These are phyloP conservation scores for Trachemys scripta DNA, from an alignment of 2,113 vertebrate species.

Conservation along the genomic window DNA sequence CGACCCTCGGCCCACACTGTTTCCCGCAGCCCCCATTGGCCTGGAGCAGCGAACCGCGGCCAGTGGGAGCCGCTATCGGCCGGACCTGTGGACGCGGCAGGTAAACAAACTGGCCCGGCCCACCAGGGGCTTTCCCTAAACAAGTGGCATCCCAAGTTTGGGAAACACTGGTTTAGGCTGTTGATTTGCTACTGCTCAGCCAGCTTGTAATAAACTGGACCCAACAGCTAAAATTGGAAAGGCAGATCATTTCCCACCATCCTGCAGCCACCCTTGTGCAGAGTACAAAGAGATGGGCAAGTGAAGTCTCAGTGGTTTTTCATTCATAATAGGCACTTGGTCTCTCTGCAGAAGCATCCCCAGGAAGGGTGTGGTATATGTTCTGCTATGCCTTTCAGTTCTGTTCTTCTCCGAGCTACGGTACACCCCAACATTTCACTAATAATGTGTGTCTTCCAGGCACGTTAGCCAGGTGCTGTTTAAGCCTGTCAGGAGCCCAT, in stretches of 20 bases:
- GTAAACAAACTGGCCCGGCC: too few species aligned
- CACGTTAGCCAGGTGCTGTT: not conserved
- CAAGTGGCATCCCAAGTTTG: too few species aligned
- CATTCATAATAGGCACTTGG: not conserved
- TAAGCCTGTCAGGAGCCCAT: not conserved
- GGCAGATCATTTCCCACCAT: not conserved
- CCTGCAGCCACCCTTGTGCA: not conserved
- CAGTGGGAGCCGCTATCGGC: too few species aligned
- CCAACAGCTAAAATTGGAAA: not conserved
- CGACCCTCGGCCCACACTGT: rapidly evolving
- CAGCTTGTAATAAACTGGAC: not conserved
- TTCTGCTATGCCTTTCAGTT: not conserved
- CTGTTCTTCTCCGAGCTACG: not conserved
- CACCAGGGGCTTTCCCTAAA: too few species aligned
- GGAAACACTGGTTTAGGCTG: not conserved
- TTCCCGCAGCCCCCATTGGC: too few species aligned
- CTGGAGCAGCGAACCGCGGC: too few species aligned
- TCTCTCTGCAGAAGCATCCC: not conserved
- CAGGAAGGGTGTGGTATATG: not conserved
- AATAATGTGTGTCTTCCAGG: not conserved
- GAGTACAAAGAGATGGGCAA: not conserved
- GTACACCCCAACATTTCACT: not conserved
- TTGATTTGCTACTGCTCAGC: not conserved
- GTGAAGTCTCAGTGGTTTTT: not conserved
- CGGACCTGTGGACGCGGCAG: too few species aligned